Evolutionary conservation across 1,140 invertebrate species (phyloP), one percentile per base, ranked within the genome.

Genomic region (Asbolus verrucosus): DNA sequence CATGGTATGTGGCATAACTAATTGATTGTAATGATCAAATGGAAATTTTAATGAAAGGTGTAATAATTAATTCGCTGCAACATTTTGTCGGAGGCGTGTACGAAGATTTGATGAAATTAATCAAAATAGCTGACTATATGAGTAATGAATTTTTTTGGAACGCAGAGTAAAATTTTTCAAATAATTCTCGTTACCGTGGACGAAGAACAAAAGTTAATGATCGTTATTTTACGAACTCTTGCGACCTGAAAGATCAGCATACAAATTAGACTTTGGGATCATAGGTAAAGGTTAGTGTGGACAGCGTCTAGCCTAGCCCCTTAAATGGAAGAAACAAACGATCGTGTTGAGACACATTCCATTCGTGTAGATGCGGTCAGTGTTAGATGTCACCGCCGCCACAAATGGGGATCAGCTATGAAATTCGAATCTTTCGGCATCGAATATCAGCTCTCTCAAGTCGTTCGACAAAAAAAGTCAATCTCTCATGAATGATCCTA

Each of bases 311-410:
- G 66, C 18, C 46, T 54, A 54, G 46, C 46, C 50, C 67, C 67
- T 69, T 69, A 69, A 69, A 69, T 71, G 69, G 69, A 67, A 67
- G 63, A 46, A 41, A 54, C 36, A 46, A 54, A 61, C 46, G 62
- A 38, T 50, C 46, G 63, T 67, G 65, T 50, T 71, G 69, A 59
- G 69, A 71, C 69, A 71, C 69, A 71, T 71, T 71, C 69, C 69
- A 39, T 67, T 70, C 65, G 69, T 71, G 38, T 67, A n/a, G n/a
- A 67, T 71, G 65, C 60, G 50, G 69, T 71, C 69, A 67, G 69
- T 71, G 69, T 71, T 71, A 71, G 69, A 71, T 71, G 69, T 71
- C 65, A 71, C 69, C 69, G 69, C 69, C 62, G 69, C 69, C 69
- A 66, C 69, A 65, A 61, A 65, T 62, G 67, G 50, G 31, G 36